phyloP scores from a whole-genome alignment of 23 tunicate species.

The Trididemnum nubilum region DNA sequence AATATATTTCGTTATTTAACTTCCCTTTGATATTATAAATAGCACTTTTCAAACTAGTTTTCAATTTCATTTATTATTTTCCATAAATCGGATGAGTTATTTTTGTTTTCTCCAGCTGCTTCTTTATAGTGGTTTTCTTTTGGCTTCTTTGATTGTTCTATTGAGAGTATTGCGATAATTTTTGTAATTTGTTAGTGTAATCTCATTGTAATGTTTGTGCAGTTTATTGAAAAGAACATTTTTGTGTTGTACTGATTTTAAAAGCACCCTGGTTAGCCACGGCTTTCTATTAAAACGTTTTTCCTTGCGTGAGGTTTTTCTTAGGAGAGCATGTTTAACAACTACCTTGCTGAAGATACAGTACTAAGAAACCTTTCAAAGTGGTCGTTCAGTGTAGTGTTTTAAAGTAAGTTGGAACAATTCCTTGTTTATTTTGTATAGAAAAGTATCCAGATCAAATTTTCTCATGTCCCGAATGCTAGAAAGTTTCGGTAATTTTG shows the following conservation, averaged over 20 bases:
- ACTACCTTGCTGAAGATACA: background rate
- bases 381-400: background rate
- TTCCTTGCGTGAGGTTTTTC: background rate
- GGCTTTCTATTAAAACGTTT: background rate
- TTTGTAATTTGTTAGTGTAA: too few species aligned
- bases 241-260: background rate
- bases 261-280: background rate
- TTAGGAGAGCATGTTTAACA: background rate
- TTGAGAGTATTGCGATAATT: background rate
- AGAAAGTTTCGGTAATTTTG: background rate
- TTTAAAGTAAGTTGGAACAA: too few species aligned
- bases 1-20: too few species aligned
- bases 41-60: too few species aligned
- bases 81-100: background rate
- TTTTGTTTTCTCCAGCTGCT: background rate
- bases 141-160: background rate
- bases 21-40: too few species aligned
- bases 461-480: background rate
- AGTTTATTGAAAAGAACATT: background rate
- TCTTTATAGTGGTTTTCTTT: background rate
- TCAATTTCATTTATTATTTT: background rate
- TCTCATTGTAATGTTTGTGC: background rate
- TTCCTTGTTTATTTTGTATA: background rate
- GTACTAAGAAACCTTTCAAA: background rate
- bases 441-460: background rate